Evolutionary conservation across 2,113 vertebrate species (phyloP), one percentile per base, ranked within the genome.

Genomic region (Cavia porcellus): DNA sequence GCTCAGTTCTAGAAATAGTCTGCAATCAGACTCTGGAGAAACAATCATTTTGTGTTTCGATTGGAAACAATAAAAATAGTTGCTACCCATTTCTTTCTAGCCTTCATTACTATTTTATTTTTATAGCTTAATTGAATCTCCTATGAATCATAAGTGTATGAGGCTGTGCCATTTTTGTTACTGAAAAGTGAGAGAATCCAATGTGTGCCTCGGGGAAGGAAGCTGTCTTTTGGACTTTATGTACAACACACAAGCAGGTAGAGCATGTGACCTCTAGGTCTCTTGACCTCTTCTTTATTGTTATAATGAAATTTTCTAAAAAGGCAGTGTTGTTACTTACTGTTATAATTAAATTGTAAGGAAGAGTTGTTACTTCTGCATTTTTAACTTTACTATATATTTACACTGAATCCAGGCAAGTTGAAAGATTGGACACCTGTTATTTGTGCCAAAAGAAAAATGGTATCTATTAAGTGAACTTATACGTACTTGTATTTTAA

Each of bases 31-130:
- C 85, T 92, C 97, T 52, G 30, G 68, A 75, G 87, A 95, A 95
- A 96, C 96, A 98, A 96, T 96, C 95, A 96, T 96, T 96, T 75
- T 87, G 72, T 96, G 86, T 97, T 95, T 96, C 61, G 28, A 89
- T 83, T 96, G 92, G 87, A 93, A 97, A 97, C 96, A 98, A 97
- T 98, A 96, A 97, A 97, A 98, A 98, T 97, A 97, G 96, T 98
- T 28, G 59, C 97, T 97, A 87, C 61, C 90, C 90, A 72, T 97
- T 96, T 70, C 97, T 93, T 81, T 94, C 81, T n/a, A 62, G 5
- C 57, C 52, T 93, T 95, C 84, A 61, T 97, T 96, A 94, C 97
- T 96, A 96, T 87, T 97, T 93, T 82, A 95, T 96, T 96, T 97
- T 98, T 97, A 90, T 80, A 97, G 85, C 62, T 30, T 97, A 68